Base-by-base conservation (phyloP, 2,888 invertebrate species). In the Drosophila trichaetosa region DNA sequence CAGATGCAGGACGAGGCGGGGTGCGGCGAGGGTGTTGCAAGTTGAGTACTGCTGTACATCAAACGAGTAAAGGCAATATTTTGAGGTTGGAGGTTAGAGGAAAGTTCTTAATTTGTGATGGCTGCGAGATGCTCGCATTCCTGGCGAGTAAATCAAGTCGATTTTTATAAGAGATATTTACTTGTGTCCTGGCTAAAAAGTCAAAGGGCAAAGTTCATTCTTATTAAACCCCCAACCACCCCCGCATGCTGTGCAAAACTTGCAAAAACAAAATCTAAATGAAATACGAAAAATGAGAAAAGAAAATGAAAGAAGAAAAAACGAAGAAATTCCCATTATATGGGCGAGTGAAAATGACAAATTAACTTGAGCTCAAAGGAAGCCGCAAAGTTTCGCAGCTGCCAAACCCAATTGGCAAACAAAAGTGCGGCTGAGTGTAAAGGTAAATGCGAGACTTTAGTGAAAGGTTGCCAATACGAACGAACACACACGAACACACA, bases 271-370 rank as follows among this genome's bases (percentile, higher is more conserved):
- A 59, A 64, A 58, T 46, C 46, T 46, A 63, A 33, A 34, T 58
- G 40, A 52, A 63, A 73, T 54, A 52, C 46, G 56, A 63, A 69
- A 82, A 69, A 69, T 42, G 53, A 61, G 68, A 65, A 75, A 16
- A 60, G 24, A 24, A 34, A 24, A 24, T 8, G 3, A n/a, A 27
- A 4, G 18, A 46, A n/a, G 0, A 6, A n/a, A 56, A 18, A 42
- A 53, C 34, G 24, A 65, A 58, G 49, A 69, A 77, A 79, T 82
- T 84, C 76, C 76, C 85, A 86, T 87, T 86, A 82, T 87, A 84
- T 81, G 87, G 82, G 66, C 87, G 81, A 80, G 81, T 80, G 84
- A 84, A 84, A 84, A 85, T 85, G 85, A 86, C 89, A 86, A 89
- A 86, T 86, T 86, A 89, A 84, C 87, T 89, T 73, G 82, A 89